Base-by-base conservation (phyloP, 1,140 invertebrate genomes). In the Arion vulgaris region DNA sequence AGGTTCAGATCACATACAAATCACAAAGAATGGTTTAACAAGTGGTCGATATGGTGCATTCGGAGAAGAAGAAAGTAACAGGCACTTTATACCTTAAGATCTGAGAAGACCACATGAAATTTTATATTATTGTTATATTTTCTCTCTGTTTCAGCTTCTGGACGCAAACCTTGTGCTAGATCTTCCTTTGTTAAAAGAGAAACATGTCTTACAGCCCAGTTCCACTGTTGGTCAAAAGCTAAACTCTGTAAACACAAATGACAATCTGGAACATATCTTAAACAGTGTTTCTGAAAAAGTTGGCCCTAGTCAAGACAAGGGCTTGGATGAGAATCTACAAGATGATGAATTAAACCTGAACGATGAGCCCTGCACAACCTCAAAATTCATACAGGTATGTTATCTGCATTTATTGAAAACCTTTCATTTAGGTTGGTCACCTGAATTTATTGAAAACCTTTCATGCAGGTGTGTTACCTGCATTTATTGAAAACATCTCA, bases 121-220 rank as follows among this genome's bases (percentile, higher is more conserved):
- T n/a, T n/a, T n/a, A n/a, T n/a, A n/a, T n/a, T n/a, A n/a, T n/a
- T n/a, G n/a, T n/a, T n/a, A n/a, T n/a, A n/a, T n/a, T n/a, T n/a
- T n/a, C n/a, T n/a, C 13, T 66, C 34, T 80, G 32, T 36, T 36
- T 5, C 53, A 81, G 73, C 81, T 79, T 68, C 51, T 53, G 17
- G 76, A 84, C 32, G 75, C 77, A 49, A 73, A 73, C 51, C 71
- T 84, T 5, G 73, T 77, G 28, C 28, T 77, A 62, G 82, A 85
- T 38, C 39, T 73, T 0, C 79, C 79, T 32, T 19, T 73, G 69
- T 81, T 81, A n/a, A 34, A 28, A 51, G 68, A 81, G n/a, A 51
- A 28, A 38, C 53, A 36, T 23, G 17, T 23, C 26, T 57, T 23
- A 57, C 53, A 57, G 53, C 53, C 53, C 9, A n/a, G 26, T 19